Percentiles rank a stretch among this genome's conserved stretches.
These are phyloP conservation scores for Progne subis DNA, from an alignment of 2,113 vertebrate genomes.

Conservation along the genomic window DNA sequence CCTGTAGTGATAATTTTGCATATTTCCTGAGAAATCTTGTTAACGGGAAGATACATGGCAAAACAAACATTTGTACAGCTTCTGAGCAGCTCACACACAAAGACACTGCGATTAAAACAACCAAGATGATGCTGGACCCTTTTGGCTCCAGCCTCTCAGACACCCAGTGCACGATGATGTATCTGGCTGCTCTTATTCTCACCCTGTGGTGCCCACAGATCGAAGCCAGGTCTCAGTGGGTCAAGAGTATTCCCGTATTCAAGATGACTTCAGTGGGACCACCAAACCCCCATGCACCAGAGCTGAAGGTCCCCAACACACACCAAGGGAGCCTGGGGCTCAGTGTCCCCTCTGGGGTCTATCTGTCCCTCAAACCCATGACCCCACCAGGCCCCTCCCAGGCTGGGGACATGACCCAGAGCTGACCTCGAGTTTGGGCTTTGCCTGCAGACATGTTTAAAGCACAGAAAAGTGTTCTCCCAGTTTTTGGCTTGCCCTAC, in stretches of 20 bases:
- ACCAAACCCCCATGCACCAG: accelerated
- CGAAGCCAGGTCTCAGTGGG: not conserved
- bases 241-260: not conserved
- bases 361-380: not conserved
- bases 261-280: not conserved
- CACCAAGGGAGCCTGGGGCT: not conserved
- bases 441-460: not conserved
- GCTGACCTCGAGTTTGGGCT: not conserved
- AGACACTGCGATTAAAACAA: not conserved
- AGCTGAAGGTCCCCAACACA: not conserved
- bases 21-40: slow-evolving; percentile 60
- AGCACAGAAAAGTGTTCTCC: not conserved
- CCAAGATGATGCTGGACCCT: not conserved
- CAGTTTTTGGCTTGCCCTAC: not conserved
- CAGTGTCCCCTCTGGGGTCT: not conserved
- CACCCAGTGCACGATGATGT: accelerated
- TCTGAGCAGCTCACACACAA: not conserved
- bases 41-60: not conserved
- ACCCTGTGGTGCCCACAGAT: accelerated
- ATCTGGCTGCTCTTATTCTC: not conserved
- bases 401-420: not conserved
- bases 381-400: accelerated
- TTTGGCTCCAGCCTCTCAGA: not conserved
- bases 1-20: slow-evolving; percentile 55
- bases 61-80: slow-evolving; percentile 58